A percentile compares a stretch with the other conserved stretches of the same genome.
Conservation (phyloP, 1,140 invertebrate genomes). For the Lasioglossum baleicum region DNA sequence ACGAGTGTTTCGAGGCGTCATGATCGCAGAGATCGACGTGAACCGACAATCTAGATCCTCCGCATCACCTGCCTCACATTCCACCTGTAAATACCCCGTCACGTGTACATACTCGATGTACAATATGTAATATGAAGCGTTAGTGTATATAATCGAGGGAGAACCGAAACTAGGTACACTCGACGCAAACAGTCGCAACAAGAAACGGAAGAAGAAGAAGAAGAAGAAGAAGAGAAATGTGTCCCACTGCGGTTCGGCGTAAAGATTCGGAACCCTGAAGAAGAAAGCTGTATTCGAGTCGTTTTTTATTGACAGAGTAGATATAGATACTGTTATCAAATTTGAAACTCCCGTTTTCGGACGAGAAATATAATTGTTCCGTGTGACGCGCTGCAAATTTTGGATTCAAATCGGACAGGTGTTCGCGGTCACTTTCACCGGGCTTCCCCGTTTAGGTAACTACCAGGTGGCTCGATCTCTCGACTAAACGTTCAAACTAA, state of each 20-base stretch:
- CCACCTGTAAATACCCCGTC: constrained; percentile 72
- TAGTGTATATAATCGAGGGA: constrained; percentile 71
- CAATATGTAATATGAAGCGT: constrained; percentile 78
- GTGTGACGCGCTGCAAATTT: neutral
- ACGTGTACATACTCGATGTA: constrained; percentile 78
- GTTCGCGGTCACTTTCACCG: neutral
- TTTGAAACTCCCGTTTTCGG: neutral
- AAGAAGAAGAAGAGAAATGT: no score
- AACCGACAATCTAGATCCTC: constrained; percentile 61
- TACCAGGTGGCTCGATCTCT: neutral
- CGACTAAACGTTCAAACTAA: neutral
- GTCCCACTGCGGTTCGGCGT: neutral
- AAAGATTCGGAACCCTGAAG: neutral
- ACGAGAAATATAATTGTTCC: neutral
- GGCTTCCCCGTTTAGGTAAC: neutral
- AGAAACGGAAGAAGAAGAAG: no score
- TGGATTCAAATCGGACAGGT: neutral
- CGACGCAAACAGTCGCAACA: neutral
- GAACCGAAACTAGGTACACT: neutral
- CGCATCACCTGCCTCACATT: constrained; percentile 57
- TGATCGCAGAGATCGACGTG: constrained; percentile 60
- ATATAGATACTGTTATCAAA: neutral
- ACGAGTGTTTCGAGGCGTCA: constrained; percentile 85
- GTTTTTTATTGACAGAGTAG: neutral
- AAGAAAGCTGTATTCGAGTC: no score